Evolutionary conservation across 2,113 vertebrate genomes (phyloP), one percentile per base, ranked within the genome.

Genomic region (Peromyscus californicus): DNA sequence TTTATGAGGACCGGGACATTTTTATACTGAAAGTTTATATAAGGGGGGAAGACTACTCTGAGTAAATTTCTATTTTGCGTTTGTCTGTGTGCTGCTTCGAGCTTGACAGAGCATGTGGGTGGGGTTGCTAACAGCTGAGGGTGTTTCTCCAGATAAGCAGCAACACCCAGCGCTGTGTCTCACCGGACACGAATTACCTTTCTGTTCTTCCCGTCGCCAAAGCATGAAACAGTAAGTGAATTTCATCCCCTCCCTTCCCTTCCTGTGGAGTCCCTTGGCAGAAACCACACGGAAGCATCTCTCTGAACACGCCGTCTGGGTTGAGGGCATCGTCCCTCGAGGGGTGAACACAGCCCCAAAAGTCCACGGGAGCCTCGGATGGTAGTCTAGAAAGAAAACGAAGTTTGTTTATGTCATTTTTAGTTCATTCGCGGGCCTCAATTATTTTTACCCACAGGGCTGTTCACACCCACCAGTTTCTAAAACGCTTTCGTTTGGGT

Each of bases 51-150:
- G 61, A 33, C 82, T 88, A 21, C 10, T 45, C 21, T 85, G 90
- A 97, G 96, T 97, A 97, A 98, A 97, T 61, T 95, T 97, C 22
- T 95, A 90, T 96, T 98, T 97, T 85, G 15, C n/a, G 92, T 72
- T 92, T 97, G 45, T 93, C 21, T 29, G 42, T 54, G 19, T 87
- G 24, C 84, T 86, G 91, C 75, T 96, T 91, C 54, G 83, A 90
- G 31, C 72, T 94, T 67, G 76, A 54, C 15, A 72, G 82, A 92
- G n/a, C 42, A 3, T 51, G 36, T 5, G 4, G 36, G 39, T 26
- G 12, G 17, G 7, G 26, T 90, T 91, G 59, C 22, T 67, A 61
- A 67, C 2, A 31, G 19, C 75, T 75, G 26, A 51, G 36, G 11
- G 5, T 19, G 5, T 9, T 95, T 83, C 79, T 95, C 45, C 69